These are phyloP conservation scores for Mastigias papua DNA, from an alignment of 30 jellyfish, hydroid and myxozoan species.

Conservation along the genomic window DNA sequence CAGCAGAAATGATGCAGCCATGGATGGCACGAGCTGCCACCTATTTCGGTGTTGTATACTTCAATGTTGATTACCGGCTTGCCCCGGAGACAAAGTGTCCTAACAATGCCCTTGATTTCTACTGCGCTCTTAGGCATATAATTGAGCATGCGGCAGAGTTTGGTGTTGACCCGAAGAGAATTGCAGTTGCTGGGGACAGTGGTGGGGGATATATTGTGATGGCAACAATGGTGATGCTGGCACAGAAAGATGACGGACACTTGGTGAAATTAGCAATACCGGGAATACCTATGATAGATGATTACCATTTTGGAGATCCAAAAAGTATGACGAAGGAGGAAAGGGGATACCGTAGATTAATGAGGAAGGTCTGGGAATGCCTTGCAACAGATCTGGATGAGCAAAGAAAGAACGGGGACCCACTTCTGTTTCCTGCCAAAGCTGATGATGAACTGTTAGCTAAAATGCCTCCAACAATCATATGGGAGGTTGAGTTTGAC, in stretches of 20 bases:
- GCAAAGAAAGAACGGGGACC: conserved; percentile 42
- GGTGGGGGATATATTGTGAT: conserved; percentile 56
- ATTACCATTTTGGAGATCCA: conserved; percentile 36
- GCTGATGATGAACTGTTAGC: conserved; percentile 45
- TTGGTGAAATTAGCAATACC: conserved; percentile 30
- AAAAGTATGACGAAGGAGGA: conserved; percentile 52
- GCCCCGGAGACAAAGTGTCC: conserved; percentile 75
- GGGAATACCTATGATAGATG: conserved; percentile 53
- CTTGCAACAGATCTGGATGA: conserved; percentile 39
- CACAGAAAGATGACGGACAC: conserved; percentile 35
- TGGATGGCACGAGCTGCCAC: background rate
- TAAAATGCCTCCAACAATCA: conserved; percentile 42
- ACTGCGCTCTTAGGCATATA: conserved; percentile 36
- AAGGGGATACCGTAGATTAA: background rate
- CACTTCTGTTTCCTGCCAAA: conserved; percentile 53
- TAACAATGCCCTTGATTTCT: conserved; percentile 41
- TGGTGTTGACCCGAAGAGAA: conserved; percentile 37
- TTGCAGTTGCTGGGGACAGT: conserved; percentile 51
- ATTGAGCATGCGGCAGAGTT: conserved; percentile 38
- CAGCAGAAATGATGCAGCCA: conserved; percentile 7
- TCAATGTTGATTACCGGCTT: conserved; percentile 48
- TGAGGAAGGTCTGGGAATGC: conserved; percentile 50
- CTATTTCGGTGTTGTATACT: background rate
- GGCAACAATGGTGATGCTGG: conserved; percentile 69
- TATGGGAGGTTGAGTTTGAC: conserved; percentile 40